These are phyloP conservation scores for Orbicella faveolata DNA, from an alignment of 64 coral and sea anemone genomes.

Conservation along the genomic window DNA sequence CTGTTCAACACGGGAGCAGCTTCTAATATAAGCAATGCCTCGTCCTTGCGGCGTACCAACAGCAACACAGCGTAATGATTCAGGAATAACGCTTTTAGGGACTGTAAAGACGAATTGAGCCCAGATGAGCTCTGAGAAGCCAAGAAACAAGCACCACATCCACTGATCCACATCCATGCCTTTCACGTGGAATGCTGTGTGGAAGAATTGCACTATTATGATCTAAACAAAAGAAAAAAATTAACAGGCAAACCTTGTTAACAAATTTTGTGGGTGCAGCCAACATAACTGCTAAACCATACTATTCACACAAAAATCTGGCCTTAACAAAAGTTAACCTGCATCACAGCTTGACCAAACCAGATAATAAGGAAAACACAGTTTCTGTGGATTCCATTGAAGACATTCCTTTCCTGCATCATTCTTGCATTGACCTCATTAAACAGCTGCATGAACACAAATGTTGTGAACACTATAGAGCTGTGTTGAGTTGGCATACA, in stretches of 20 bases:
- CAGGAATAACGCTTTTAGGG: conserved; percentile 71
- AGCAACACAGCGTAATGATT: conserved; percentile 56
- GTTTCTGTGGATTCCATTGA: conserved; percentile 81
- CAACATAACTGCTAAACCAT: not conserved
- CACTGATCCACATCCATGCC: conserved; percentile 75
- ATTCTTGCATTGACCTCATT: conserved; percentile 95
- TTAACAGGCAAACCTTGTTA: not conserved
- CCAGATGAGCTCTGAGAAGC: conserved; percentile 90
- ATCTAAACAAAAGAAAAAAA: conserved; percentile 35
- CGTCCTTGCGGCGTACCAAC: conserved; percentile 43
- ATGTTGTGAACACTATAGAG: conserved; percentile 93
- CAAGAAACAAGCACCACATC: conserved; percentile 84
- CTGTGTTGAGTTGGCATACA: conserved; percentile 81
- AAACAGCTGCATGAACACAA: conserved; percentile 98
- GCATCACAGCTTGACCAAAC: conserved; percentile 68
- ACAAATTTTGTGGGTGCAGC: not conserved
- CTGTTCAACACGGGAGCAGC: conserved; percentile 58
- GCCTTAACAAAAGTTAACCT: conserved; percentile 46
- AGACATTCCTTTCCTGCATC: conserved; percentile 89
- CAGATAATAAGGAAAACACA: conserved; percentile 79
- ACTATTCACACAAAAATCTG: not conserved
- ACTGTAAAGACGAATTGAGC: conserved; percentile 81
- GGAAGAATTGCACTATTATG: conserved; percentile 68
- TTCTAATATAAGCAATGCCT: conserved; percentile 73
- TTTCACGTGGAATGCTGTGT: conserved; percentile 72